A percentile compares a stretch with the other conserved stretches of the same genome.
Conservation (phyloP, 2,113 vertebrate species). For the Sylvia atricapilla region DNA sequence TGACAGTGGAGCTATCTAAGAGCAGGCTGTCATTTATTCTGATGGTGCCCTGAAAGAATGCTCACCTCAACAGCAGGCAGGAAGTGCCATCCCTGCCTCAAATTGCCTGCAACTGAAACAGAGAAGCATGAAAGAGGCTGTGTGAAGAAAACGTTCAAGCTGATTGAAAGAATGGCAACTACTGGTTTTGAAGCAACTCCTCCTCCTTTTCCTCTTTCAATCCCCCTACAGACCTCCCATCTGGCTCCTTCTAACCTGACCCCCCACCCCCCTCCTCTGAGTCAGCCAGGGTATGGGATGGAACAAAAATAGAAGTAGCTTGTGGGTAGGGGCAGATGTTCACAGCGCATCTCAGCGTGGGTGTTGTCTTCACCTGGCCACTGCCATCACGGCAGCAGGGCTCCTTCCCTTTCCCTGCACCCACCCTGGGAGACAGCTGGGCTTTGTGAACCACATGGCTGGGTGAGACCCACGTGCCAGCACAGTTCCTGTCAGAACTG, state of each 20-base stretch:
- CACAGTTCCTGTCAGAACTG: rapidly evolving
- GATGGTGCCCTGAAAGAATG: slow-evolving; percentile 22
- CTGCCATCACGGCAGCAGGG: rapidly evolving
- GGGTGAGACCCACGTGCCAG: rapidly evolving
- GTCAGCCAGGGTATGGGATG: background rate
- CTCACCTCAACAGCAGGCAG: background rate
- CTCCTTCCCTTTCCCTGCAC: background rate
- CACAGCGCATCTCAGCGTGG: background rate
- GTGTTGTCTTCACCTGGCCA: background rate
- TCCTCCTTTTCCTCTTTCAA: slow-evolving; percentile 32
- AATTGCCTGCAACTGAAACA: slow-evolving; percentile 3
- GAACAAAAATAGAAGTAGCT: background rate
- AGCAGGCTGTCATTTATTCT: slow-evolving; percentile 11
- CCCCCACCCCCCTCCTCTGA: background rate
- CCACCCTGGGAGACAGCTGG: background rate
- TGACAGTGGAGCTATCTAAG: background rate
- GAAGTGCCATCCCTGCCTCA: slow-evolving; percentile 18
- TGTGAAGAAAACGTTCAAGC: background rate
- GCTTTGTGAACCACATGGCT: background rate
- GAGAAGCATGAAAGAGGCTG: background rate
- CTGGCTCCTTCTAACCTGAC: background rate
- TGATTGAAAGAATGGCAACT: background rate
- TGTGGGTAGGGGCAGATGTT: slow-evolving; percentile 40
- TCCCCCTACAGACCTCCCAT: background rate
- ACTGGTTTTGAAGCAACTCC: background rate